Base-by-base conservation (phyloP, 2,888 invertebrate species). In the Dryobota labecula region DNA sequence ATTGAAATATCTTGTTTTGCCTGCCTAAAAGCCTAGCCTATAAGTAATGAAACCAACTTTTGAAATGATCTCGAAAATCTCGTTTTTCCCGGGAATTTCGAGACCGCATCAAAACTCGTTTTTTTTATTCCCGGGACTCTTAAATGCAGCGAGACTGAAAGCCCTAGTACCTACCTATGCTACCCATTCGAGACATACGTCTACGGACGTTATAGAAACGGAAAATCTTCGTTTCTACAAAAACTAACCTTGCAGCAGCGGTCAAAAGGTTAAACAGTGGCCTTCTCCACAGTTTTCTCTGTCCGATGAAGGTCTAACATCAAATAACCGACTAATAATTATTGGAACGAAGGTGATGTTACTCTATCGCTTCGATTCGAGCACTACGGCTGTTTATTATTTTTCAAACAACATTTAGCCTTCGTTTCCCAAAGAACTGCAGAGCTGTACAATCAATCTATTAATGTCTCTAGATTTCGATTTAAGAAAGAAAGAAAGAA, bases 271-370 rank as follows among this genome's bases (percentile, higher is more conserved):
- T 36, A 57, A 20, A 27, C 1, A 24, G 2, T 43, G 0, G 15
- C 5, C 76, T 6, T 49, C 87, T 91, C 89, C 51, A 81, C 20
- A 30, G 69, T 6, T 75, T 75, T 81, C 68, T 36, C 47, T 84
- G 73, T 74, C 47, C 71, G 30, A 71, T 54, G 82, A 84, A 82
- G 81, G 84, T 82, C 84, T 85, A 85, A 84, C 85, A 88, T 85
- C 85, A 88, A 90, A 91, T 91, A 90, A 87, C 89, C 76, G 80
- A 79, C 89, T 88, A 86, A 88, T 90, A 89, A 89, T 84, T 86
- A 84, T 86, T 84, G 86, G 85, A 87, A 78, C 76, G 80, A 82
- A 70, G 80, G 71, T 56, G 63, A 69, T 83, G 75, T 87, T 80
- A 72, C 72, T 49, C 20, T 72, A 84, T 80, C 66, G 71, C 76